Evolutionary conservation across 2,888 invertebrate genomes (phyloP).

Genomic region (Perithous albicinctus): DNA sequence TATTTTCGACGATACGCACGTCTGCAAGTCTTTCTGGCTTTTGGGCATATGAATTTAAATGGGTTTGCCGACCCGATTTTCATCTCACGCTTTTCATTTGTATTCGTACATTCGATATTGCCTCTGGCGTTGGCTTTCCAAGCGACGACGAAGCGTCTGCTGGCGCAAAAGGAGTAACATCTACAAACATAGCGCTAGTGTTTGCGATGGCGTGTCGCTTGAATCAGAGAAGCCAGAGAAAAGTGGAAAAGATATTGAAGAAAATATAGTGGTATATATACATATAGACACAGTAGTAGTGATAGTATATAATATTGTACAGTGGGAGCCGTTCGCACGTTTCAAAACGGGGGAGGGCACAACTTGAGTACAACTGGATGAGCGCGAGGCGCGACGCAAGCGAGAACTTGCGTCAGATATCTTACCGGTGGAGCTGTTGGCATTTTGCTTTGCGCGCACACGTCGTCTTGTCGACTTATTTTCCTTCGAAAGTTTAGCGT

Average conservation of each 20-base stretch:
- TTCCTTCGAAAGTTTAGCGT: constrained; percentile 1
- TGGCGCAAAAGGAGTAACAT: background rate
- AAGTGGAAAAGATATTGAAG: constrained; percentile 37
- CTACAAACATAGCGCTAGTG: background rate
- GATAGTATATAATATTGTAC: background rate
- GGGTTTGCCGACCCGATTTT: constrained; percentile 75
- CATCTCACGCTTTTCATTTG: constrained; percentile 48
- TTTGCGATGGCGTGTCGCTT: constrained; percentile 13
- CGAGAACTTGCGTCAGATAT: constrained; percentile 75
- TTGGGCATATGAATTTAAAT: constrained; percentile 76
- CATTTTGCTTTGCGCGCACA: constrained; percentile 72
- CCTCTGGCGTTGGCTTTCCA: background rate
- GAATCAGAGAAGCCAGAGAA: constrained; percentile 1
- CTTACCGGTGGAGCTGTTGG: constrained; percentile 73
- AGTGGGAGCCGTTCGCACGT: constrained; percentile 28
- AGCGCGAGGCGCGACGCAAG: constrained; percentile 13
- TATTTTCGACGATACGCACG: constrained; percentile 34
- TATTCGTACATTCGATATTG: constrained; percentile 23
- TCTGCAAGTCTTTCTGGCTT: background rate
- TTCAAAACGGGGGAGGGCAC: constrained; percentile 8
- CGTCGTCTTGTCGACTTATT: no score
- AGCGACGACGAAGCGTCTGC: constrained; percentile 4
- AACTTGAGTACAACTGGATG: constrained; percentile 29
- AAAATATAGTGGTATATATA: constrained; percentile 22
- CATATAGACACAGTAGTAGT: background rate